phyloP scores from a whole-genome alignment of 2,113 vertebrate species.

The Arizona elegans region DNA sequence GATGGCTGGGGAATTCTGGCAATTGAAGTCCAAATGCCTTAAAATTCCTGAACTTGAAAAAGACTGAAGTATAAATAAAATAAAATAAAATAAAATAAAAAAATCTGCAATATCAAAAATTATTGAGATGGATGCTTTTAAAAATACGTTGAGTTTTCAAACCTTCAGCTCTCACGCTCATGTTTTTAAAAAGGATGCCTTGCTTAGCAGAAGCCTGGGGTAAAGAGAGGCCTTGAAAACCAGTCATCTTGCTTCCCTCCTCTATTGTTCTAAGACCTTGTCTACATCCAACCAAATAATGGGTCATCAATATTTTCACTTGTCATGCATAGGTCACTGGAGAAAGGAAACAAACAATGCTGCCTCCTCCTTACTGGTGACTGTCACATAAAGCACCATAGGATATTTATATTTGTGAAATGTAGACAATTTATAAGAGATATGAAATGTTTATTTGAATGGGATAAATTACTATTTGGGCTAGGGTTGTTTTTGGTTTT shows the following conservation, averaged over 20 bases:
- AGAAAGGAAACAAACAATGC: constrained; percentile 4
- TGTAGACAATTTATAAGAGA: neutral
- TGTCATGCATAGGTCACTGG: neutral
- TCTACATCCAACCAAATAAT: neutral
- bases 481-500: too few species aligned
- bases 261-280: neutral
- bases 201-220: neutral
- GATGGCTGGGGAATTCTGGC: neutral
- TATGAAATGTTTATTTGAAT: neutral
- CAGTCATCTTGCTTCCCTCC: neutral
- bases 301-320: neutral
- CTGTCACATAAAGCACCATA: constrained; percentile 7
- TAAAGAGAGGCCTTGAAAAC: neutral
- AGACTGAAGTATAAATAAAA: neutral
- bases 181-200: neutral
- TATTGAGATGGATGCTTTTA: neutral
- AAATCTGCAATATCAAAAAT: neutral
- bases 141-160: neutral
- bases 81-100: too few species aligned
- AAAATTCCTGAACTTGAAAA: neutral
- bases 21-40: neutral
- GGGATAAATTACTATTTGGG: neutral
- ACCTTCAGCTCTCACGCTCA: neutral
- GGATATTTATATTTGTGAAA: neutral
- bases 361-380: neutral